Evolutionary conservation across 1,140 invertebrate genomes (phyloP).

Genomic region (Drosophila punjabiensis): DNA sequence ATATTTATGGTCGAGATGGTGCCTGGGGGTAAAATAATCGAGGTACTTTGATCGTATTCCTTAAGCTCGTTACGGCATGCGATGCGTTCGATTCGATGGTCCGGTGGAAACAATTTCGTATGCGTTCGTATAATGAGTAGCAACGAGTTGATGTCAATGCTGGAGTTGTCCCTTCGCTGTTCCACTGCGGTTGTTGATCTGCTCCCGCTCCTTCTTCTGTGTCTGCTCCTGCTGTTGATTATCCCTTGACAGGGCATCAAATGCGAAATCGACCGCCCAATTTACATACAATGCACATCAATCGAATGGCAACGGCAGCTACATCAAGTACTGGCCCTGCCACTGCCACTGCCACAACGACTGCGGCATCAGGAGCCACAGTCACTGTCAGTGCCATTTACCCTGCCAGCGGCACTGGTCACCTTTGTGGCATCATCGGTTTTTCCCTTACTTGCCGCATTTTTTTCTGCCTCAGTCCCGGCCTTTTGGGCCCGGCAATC

Average conservation of each 20-base stretch:
- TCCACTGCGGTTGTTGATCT: slow-evolving; percentile 28
- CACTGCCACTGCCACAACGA: slow-evolving; percentile 42
- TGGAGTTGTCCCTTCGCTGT: slow-evolving; percentile 43
- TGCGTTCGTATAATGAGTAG: slow-evolving; percentile 80
- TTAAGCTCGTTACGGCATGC: slow-evolving; percentile 65
- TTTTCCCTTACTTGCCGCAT: slow-evolving; percentile 33
- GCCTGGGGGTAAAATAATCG: slow-evolving; percentile 67
- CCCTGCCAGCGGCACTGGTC: slow-evolving; percentile 57
- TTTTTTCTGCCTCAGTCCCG: slow-evolving; percentile 14
- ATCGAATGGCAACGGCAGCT: slow-evolving; percentile 64
- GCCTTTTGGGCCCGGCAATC: slow-evolving; percentile 63
- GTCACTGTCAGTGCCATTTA: slow-evolving; percentile 55
- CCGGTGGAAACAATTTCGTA: slow-evolving; percentile 62
- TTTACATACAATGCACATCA: slow-evolving; percentile 84
- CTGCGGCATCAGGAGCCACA: slow-evolving; percentile 29
- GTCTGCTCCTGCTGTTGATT: slow-evolving; percentile 71
- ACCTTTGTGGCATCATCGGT: slow-evolving; percentile 77
- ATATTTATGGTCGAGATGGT: slow-evolving; percentile 39
- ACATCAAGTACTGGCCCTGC: slow-evolving; percentile 47
- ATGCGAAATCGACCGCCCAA: slow-evolving; percentile 82
- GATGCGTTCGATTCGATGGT: slow-evolving; percentile 24
- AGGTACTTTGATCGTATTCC: slow-evolving; percentile 73
- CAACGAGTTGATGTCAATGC: slow-evolving; percentile 45
- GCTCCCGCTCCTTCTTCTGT: slow-evolving; percentile 10
- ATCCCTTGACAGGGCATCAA: slow-evolving; percentile 84